Conservation (phyloP, 2,113 vertebrate species). For the Manacus vitellinus region DNA sequence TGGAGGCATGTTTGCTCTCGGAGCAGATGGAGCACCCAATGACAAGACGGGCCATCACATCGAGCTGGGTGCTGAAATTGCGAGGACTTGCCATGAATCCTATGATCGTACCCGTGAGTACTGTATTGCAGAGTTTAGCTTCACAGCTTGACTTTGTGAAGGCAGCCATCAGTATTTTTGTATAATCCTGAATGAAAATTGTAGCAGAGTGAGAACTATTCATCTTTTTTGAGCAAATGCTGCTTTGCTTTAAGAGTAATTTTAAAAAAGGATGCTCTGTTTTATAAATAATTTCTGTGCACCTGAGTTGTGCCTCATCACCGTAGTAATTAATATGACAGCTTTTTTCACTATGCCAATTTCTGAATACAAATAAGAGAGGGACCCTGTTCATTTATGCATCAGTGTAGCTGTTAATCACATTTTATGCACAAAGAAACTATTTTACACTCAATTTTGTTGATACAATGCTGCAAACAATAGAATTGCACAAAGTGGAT, state of each 20-base stretch:
- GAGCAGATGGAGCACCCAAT: conserved; percentile 87
- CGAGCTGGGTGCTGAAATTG: conserved; percentile 93
- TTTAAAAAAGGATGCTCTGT: neutral
- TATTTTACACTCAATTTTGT: neutral
- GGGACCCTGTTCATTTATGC: neutral
- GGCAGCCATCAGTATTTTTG: neutral
- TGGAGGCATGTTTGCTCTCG: conserved; percentile 97
- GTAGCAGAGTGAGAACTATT: neutral
- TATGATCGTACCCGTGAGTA: conserved; percentile 90
- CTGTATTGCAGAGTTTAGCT: fast-evolving
- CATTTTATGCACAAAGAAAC: neutral
- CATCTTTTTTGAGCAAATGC: neutral
- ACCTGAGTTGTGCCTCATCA: neutral
- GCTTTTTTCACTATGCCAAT: neutral
- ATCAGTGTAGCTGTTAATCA: neutral
- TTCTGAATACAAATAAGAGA: neutral
- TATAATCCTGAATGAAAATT: neutral
- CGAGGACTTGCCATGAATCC: conserved; percentile 95
- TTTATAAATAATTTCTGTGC: neutral
- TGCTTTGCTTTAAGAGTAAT: neutral
- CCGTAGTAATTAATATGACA: neutral
- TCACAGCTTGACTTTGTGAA: neutral
- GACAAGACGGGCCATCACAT: conserved; percentile 90
- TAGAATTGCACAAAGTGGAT: neutral
- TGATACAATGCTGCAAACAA: neutral